phyloP scores from a whole-genome alignment of 1,140 invertebrate species.

The Vanessa atalanta region DNA sequence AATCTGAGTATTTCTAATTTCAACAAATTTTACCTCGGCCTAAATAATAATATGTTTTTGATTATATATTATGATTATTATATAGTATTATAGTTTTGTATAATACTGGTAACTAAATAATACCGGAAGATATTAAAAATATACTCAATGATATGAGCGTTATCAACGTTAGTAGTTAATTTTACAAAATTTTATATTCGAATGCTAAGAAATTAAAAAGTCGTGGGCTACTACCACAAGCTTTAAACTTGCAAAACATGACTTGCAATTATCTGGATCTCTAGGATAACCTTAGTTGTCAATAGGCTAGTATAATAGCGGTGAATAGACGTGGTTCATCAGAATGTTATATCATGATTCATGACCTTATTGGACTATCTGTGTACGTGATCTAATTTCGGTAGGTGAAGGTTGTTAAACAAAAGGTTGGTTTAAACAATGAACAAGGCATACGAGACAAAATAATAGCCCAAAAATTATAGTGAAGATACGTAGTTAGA shows the following conservation, averaged over 20 bases:
- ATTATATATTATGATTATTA: too few relatives aligned
- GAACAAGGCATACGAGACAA: conserved; percentile 20
- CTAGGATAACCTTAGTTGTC: conserved; percentile 44
- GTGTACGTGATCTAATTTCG: conserved; percentile 55
- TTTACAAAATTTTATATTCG: too few relatives aligned
- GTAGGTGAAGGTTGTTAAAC: conserved; percentile 48
- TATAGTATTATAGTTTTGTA: too few relatives aligned
- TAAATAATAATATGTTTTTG: too few relatives aligned
- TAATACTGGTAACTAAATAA: too few relatives aligned
- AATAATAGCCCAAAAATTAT: conserved; percentile 30
- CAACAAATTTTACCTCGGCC: too few relatives aligned
- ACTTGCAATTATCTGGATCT: conserved; percentile 33
- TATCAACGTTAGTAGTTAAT: too few relatives aligned
- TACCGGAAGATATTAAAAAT: too few relatives aligned
- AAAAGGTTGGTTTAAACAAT: conserved; percentile 38
- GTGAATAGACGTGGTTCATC: conserved; percentile 35
- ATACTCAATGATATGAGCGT: too few relatives aligned
- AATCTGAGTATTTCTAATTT: too few relatives aligned
- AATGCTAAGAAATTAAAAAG: background rate
- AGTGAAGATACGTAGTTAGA: conserved; percentile 44
- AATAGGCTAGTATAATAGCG: conserved; percentile 23
- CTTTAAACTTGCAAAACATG: conserved; percentile 14
- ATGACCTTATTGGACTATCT: conserved; percentile 48
- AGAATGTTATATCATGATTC: conserved; percentile 45
- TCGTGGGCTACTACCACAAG: background rate